Evolutionary conservation across 2,797 vertebrate genomes (phyloP).

Genomic region (Psittacula echo): DNA sequence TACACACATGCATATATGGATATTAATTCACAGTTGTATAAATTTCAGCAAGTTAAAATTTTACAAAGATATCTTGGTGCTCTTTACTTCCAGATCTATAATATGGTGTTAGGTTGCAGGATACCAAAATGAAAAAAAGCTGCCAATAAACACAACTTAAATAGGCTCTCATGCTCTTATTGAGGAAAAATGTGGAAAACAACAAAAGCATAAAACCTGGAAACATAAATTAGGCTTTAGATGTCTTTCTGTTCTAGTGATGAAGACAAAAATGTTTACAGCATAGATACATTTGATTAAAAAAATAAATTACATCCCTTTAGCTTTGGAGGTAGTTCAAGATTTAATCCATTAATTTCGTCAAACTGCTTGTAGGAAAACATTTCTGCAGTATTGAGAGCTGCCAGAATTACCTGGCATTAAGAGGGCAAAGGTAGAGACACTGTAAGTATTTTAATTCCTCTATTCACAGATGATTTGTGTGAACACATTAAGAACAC

Average conservation of each 20-base stretch:
- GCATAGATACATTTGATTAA: not conserved
- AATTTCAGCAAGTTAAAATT: not conserved
- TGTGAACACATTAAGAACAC: not conserved
- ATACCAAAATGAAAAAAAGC: not conserved
- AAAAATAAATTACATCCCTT: not conserved
- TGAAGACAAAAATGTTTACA: constrained; percentile 21
- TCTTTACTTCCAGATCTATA: not conserved
- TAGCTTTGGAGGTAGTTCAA: not conserved
- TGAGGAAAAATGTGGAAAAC: not conserved
- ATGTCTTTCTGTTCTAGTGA: not conserved
- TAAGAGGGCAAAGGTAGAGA: not conserved
- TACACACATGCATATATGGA: not conserved
- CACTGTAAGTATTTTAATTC: constrained; percentile 9
- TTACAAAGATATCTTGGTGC: not conserved
- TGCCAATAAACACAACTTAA: not conserved
- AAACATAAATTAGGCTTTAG: constrained; percentile 1
- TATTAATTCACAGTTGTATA: not conserved
- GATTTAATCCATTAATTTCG: constrained; percentile 6
- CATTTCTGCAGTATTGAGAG: not conserved
- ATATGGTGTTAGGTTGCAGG: not conserved
- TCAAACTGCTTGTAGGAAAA: not conserved
- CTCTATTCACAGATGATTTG: not conserved
- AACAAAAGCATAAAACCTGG: not conserved
- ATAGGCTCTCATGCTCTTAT: not conserved
- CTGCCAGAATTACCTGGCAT: constrained; percentile 17